phyloP scores from a whole-genome alignment of 2,888 invertebrate genomes.

The Zootermopsis nevadensis region DNA sequence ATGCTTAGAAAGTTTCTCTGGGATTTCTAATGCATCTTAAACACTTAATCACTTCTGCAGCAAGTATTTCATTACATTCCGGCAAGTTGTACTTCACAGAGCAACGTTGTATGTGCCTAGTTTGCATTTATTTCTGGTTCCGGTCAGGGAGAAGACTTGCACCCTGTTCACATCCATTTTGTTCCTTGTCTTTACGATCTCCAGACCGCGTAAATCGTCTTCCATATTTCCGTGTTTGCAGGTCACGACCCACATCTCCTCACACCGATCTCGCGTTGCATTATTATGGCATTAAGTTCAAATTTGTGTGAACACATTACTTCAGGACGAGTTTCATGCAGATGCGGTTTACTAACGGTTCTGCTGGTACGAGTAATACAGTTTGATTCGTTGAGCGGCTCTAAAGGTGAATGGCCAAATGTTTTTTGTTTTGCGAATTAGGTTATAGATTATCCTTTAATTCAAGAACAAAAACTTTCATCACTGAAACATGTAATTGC shows the following conservation, averaged over 20 bases:
- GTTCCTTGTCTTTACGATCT: not conserved
- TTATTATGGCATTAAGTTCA: too few relatives aligned
- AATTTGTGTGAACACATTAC: too few relatives aligned
- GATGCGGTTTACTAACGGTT: not conserved
- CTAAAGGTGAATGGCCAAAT: not conserved
- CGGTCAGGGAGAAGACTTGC: too few relatives aligned
- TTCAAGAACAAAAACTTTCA: not conserved
- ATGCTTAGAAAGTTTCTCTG: too few relatives aligned
- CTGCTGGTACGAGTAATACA: not conserved
- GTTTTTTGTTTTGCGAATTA: not conserved
- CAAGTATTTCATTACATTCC: too few relatives aligned
- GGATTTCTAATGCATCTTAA: too few relatives aligned
- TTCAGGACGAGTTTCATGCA: not conserved
- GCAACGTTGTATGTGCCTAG: too few relatives aligned
- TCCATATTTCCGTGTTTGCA: not conserved
- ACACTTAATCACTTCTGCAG: too few relatives aligned
- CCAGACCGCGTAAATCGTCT: not conserved
- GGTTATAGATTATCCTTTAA: not conserved
- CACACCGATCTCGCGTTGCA: not conserved
- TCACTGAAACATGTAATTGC: not conserved
- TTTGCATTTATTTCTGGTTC: too few relatives aligned
- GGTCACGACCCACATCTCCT: not conserved
- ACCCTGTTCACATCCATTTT: too few relatives aligned
- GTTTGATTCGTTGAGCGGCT: not conserved
- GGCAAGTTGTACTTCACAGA: too few relatives aligned